Conservation (phyloP, 2,888 invertebrate genomes). For the Aromia moschata region DNA sequence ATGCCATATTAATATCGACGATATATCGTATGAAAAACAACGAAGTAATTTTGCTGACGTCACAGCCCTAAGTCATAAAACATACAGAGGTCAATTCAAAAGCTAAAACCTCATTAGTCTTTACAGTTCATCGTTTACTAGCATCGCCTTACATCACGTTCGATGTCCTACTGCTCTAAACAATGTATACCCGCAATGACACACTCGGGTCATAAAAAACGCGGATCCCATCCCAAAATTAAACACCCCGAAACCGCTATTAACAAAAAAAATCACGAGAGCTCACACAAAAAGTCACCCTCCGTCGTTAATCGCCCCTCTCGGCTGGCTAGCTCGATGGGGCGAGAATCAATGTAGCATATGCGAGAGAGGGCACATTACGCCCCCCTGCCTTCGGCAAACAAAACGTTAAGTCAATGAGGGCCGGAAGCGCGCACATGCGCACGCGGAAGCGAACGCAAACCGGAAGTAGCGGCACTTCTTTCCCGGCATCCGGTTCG, state of each 20-base stretch:
- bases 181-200: no score
- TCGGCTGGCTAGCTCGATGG: conserved; percentile 38
- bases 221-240: conserved; percentile 48
- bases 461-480: conserved; percentile 45
- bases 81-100: no score
- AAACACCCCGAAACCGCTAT: conserved; percentile 55
- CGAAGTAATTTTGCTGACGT: no score
- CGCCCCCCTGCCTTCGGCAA: conserved; percentile 31
- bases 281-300: conserved; percentile 39
- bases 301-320: conserved; percentile 39
- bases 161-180: no score
- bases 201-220: conserved; percentile 32
- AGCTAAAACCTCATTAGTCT: no score
- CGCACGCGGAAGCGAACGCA: conserved; percentile 43
- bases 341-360: conserved; percentile 54
- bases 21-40: no score
- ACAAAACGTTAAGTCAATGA: conserved; percentile 57
- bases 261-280: conserved; percentile 52
- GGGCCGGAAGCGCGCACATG: conserved; percentile 54
- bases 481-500: conserved; percentile 42
- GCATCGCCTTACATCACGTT: no score
- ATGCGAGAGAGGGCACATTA: conserved; percentile 39
- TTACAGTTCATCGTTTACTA: no score
- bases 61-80: no score
- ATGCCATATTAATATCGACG: no score